Evolutionary conservation across 2,113 vertebrate species (phyloP).

Genomic region (Megalops atlanticus): DNA sequence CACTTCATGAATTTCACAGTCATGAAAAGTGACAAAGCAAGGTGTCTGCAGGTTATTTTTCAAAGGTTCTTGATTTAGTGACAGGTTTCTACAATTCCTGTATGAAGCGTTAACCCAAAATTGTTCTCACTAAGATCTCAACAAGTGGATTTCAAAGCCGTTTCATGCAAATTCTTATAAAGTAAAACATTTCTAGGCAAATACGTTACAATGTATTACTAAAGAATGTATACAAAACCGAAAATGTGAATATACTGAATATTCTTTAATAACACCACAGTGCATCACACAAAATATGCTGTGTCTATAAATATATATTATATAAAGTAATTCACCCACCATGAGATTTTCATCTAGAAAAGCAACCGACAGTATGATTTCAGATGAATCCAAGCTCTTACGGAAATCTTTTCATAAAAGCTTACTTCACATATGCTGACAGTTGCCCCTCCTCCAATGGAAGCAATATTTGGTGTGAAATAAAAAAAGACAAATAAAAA

Average conservation of each 20-base stretch:
- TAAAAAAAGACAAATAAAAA: background rate
- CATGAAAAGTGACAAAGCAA: background rate
- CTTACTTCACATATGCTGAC: background rate
- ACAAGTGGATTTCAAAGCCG: too few relatives aligned
- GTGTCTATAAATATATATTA: background rate
- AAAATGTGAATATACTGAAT: too few relatives aligned
- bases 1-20: too few relatives aligned
- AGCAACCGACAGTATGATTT: background rate
- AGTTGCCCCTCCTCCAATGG: background rate
- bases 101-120: too few relatives aligned
- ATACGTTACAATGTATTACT: too few relatives aligned
- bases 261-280: background rate
- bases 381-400: background rate
- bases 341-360: background rate
- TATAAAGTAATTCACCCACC: background rate
- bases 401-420: background rate
- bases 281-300: background rate
- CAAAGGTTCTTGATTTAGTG: too few relatives aligned
- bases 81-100: too few relatives aligned
- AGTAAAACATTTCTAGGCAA: too few relatives aligned
- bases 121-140: too few relatives aligned
- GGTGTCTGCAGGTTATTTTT: too few relatives aligned
- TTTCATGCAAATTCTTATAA: too few relatives aligned
- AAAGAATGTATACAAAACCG: too few relatives aligned
- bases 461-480: background rate